These are phyloP conservation scores for Heteronetta atricapilla DNA, from an alignment of 2,113 vertebrate species.

Conservation along the genomic window DNA sequence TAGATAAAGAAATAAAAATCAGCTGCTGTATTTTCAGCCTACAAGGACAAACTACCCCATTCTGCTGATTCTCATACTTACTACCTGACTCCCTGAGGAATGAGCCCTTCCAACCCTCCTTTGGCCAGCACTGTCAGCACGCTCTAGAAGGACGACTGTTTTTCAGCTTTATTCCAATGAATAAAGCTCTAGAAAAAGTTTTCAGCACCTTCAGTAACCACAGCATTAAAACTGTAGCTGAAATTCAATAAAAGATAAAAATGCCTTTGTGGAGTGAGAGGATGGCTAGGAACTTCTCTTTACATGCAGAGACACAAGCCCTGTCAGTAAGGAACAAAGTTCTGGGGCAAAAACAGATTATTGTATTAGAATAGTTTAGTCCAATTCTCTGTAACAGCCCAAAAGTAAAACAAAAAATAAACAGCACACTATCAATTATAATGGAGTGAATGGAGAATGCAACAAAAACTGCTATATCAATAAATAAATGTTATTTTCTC, in stretches of 20 bases:
- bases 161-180: neutral
- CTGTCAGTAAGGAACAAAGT: neutral
- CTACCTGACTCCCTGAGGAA: neutral
- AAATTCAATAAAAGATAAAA: neutral
- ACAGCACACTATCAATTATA: neutral
- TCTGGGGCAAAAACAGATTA: neutral
- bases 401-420: neutral
- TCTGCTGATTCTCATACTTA: neutral
- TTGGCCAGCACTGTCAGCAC: neutral
- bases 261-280: rapidly evolving
- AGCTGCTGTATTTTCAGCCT: neutral
- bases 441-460: neutral
- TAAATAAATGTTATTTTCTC: neutral
- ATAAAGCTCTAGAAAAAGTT: neutral
- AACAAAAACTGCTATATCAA: neutral
- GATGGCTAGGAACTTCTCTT: neutral
- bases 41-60: neutral
- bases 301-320: neutral
- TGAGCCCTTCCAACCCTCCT: neutral
- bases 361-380: neutral
- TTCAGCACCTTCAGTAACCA: neutral
- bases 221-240: neutral
- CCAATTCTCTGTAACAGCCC: neutral
- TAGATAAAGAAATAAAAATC: neutral
- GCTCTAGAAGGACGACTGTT: neutral